phyloP scores from a whole-genome alignment of 2,113 vertebrate species.

The Lathamus discolor region DNA sequence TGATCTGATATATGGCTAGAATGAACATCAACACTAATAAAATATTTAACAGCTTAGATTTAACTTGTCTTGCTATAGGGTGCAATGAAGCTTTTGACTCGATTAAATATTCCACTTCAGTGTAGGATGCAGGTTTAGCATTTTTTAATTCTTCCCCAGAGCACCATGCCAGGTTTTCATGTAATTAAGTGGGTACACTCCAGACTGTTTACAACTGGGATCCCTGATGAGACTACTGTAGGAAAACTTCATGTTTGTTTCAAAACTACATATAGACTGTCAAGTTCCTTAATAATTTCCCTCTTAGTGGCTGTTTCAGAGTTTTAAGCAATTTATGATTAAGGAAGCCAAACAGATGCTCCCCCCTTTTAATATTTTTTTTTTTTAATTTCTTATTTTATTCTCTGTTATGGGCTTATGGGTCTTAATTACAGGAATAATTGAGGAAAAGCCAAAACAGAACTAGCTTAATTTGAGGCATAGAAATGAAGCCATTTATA shows the following conservation, averaged over 20 bases:
- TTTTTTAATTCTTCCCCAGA: constrained; percentile 42
- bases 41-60: constrained; percentile 38
- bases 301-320: not conserved
- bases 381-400: not conserved
- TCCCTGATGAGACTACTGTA: constrained; percentile 12
- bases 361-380: not conserved
- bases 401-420: not conserved
- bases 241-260: constrained; percentile 39
- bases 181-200: constrained; percentile 51
- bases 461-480: constrained; percentile 37
- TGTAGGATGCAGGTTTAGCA: constrained; percentile 14
- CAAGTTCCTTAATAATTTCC: not conserved
- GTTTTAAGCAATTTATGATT: constrained; percentile 7
- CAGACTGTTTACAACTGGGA: constrained; percentile 25
- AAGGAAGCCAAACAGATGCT: not conserved
- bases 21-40: constrained; percentile 24
- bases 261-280: not conserved
- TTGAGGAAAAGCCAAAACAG: constrained; percentile 31
- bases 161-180: constrained; percentile 15
- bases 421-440: constrained; percentile 55
- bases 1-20: not conserved
- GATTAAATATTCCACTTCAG: constrained; percentile 47
- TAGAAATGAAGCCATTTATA: constrained; percentile 24
- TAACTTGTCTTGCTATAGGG: not conserved
- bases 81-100: constrained; percentile 35